Evolutionary conservation across 2,888 invertebrate genomes (phyloP).

Genomic region (Drosophila hamatofila): DNA sequence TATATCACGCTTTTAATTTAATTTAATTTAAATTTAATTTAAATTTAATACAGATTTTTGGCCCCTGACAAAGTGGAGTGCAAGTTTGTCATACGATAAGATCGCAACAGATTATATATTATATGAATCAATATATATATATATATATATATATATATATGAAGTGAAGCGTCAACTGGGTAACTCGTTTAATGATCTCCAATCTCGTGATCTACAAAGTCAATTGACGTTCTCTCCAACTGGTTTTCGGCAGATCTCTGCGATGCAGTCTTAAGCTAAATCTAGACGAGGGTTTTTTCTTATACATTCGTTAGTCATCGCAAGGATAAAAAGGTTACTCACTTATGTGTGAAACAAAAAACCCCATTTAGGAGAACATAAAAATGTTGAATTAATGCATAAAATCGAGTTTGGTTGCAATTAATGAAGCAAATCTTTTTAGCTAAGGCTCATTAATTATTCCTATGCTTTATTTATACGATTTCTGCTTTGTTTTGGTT

Average conservation of each 20-base stretch:
- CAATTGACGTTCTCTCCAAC: slow-evolving; percentile 13
- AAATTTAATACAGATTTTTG: slow-evolving; percentile 7
- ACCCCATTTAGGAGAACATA: background rate
- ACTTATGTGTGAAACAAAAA: background rate
- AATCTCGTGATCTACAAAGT: background rate
- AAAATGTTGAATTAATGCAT: slow-evolving; percentile 28
- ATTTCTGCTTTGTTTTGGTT: slow-evolving; percentile 12
- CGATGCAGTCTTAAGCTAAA: background rate
- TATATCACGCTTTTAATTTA: slow-evolving; percentile 1
- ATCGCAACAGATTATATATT: background rate
- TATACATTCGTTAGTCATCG: background rate
- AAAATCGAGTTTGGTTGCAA: slow-evolving; percentile 27
- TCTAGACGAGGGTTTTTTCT: background rate
- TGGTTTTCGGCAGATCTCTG: slow-evolving; percentile 23
- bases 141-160: background rate
- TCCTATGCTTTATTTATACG: slow-evolving; percentile 6
- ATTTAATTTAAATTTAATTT: too few species aligned
- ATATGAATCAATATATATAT: background rate
- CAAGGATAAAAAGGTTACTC: slow-evolving; percentile 45
- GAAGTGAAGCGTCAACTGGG: slow-evolving; percentile 19
- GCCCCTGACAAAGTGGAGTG: slow-evolving; percentile 33
- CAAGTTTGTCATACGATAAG: slow-evolving; percentile 16
- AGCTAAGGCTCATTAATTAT: slow-evolving; percentile 29
- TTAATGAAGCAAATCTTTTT: slow-evolving; percentile 23
- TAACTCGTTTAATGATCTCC: slow-evolving; percentile 23